Conservation (phyloP, 2,797 vertebrate genomes). For the Emydoidea blandingii region DNA sequence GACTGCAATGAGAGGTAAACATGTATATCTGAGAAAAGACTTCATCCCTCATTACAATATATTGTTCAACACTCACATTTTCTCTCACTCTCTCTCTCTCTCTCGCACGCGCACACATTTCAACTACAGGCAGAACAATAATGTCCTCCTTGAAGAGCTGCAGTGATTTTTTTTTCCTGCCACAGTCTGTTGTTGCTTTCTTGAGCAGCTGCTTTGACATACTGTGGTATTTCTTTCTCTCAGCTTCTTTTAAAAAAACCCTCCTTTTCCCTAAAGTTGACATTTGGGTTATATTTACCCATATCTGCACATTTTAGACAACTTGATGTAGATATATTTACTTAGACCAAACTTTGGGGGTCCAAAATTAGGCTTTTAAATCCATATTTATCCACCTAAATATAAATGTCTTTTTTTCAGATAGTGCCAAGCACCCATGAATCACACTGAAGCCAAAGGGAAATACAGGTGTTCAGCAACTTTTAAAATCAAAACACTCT, state of each 20-base stretch:
- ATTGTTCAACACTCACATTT: background rate
- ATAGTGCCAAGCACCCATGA: background rate
- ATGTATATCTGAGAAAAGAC: too few relatives aligned
- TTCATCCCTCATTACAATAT: background rate
- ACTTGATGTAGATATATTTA: background rate
- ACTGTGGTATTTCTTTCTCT: background rate
- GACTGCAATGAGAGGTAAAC: background rate
- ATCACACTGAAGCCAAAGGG: background rate
- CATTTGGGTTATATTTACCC: background rate
- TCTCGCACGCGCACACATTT: too few relatives aligned
- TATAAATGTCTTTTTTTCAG: background rate
- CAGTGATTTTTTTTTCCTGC: background rate
- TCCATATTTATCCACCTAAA: background rate
- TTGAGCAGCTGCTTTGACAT: background rate
- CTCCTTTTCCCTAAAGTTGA: background rate
- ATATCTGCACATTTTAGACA: background rate
- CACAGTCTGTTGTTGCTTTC: background rate
- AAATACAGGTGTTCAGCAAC: background rate
- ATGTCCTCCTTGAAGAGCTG: background rate
- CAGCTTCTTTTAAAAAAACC: background rate
- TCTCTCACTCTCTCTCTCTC: too few relatives aligned
- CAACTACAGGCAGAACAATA: background rate
- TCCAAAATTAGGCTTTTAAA: background rate
- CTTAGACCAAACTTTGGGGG: background rate
- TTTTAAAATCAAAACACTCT: background rate